phyloP scores from a whole-genome alignment of 2,797 vertebrate genomes.

The Danio choprae region DNA sequence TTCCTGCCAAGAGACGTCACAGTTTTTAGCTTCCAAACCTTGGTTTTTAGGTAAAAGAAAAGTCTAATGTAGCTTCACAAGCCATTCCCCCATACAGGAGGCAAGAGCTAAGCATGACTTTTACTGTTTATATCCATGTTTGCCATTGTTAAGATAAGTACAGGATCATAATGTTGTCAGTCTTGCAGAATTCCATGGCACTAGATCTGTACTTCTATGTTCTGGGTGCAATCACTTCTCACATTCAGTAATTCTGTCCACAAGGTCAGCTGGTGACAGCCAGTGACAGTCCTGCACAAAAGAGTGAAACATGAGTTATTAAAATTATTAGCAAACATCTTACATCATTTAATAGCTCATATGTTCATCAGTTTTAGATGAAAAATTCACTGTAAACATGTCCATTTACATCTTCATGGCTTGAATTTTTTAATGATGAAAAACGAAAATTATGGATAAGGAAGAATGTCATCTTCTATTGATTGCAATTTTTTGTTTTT shows the following conservation, averaged over 20 bases:
- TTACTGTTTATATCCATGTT: conserved; percentile 59
- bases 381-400: not conserved
- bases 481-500: conserved; percentile 74
- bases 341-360: not conserved
- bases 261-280: conserved; percentile 58
- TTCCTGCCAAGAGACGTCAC: conserved; percentile 37
- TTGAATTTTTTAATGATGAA: conserved; percentile 21
- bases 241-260: conserved; percentile 72
- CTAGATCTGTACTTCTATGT: conserved; percentile 71
- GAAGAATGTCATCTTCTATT: conserved; percentile 64
- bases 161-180: conserved; percentile 12
- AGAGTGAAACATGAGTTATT: conserved; percentile 30
- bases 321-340: not conserved
- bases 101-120: conserved; percentile 5
- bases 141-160: conserved; percentile 52
- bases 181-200: conserved; percentile 66
- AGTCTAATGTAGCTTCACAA: conserved; percentile 38
- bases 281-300: conserved; percentile 70
- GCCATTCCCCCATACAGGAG: conserved; percentile 38
- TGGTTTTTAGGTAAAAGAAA: conserved; percentile 41
- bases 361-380: not conserved
- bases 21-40: conserved; percentile 39
- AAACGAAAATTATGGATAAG: conserved; percentile 9
- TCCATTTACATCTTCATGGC: not conserved
- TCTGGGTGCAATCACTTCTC: conserved; percentile 52